phyloP scores from a whole-genome alignment of 2,797 vertebrate genomes.

The Calcarius lapponicus region DNA sequence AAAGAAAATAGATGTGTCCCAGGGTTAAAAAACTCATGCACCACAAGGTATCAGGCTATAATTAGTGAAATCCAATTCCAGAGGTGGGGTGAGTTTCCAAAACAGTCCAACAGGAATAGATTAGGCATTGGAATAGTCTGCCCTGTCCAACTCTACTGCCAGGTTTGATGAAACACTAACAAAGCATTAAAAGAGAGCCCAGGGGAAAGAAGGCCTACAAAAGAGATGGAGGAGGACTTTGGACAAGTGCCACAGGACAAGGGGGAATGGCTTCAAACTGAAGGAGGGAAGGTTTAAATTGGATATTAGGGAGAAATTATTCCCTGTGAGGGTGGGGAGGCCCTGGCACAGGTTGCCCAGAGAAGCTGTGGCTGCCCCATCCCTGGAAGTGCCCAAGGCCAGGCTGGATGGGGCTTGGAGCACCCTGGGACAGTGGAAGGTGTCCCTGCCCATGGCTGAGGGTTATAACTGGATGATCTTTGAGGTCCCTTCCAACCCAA shows the following conservation, averaged over 20 bases:
- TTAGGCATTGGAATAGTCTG: background rate
- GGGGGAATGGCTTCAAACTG: background rate
- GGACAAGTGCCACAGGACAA: background rate
- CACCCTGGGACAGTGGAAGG: rapidly evolving
- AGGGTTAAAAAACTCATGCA: background rate
- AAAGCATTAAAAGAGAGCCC: background rate
- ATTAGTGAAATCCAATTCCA: background rate
- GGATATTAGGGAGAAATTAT: background rate
- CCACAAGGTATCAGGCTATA: background rate
- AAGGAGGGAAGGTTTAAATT: background rate
- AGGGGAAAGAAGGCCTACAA: background rate
- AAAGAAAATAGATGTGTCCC: rapidly evolving
- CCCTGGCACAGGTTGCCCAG: rapidly evolving
- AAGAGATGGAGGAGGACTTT: background rate
- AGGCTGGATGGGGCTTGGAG: rapidly evolving
- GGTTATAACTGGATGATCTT: rapidly evolving
- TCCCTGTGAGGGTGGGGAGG: rapidly evolving
- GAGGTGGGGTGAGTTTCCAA: background rate
- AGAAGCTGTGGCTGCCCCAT: background rate
- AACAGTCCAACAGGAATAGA: background rate
- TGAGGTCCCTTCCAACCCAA: background rate
- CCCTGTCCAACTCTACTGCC: background rate
- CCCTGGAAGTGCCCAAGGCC: background rate
- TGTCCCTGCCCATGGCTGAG: background rate
- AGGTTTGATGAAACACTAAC: background rate